Conservation (phyloP, 2,888 invertebrate species). For the Platerodrilus igneus region DNA sequence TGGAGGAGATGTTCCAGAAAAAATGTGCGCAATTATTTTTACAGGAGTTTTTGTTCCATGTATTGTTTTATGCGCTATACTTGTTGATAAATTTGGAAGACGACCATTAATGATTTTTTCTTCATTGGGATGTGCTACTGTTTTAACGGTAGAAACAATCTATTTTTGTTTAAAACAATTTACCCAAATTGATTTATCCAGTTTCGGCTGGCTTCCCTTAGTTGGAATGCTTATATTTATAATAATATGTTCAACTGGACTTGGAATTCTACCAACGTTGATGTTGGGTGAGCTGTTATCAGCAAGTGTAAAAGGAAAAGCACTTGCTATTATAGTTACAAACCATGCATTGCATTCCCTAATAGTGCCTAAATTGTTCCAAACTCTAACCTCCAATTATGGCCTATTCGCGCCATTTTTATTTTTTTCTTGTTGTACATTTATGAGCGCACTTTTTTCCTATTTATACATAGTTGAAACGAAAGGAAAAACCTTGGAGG, state of each 20-base stretch:
- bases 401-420: conserved; percentile 20
- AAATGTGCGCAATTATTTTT: conserved; percentile 36
- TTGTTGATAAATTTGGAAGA: conserved; percentile 32
- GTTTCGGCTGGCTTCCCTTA: conserved; percentile 37
- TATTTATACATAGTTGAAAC: conserved; percentile 28
- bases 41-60: conserved; percentile 24
- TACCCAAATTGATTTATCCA: conserved; percentile 26
- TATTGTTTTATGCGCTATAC: conserved; percentile 10
- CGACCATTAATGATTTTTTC: conserved; percentile 32
- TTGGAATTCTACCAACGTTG: conserved; percentile 37
- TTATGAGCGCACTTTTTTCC: conserved; percentile 18
- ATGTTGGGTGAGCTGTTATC: conserved; percentile 24
- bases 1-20: conserved; percentile 36
- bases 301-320: conserved; percentile 23
- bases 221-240: conserved; percentile 36
- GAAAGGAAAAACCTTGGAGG: conserved; percentile 26
- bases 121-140: conserved; percentile 26
- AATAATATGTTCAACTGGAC: conserved; percentile 25
- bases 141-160: conserved; percentile 25
- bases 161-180: conserved; percentile 34
- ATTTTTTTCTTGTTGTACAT: conserved; percentile 16
- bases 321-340: conserved; percentile 14
- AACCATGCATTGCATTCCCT: conserved; percentile 13
- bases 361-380: conserved; percentile 24
- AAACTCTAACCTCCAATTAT: conserved; percentile 19